Conservation (phyloP, 2,797 vertebrate genomes). For the Pantherophis alleghaniensis region DNA sequence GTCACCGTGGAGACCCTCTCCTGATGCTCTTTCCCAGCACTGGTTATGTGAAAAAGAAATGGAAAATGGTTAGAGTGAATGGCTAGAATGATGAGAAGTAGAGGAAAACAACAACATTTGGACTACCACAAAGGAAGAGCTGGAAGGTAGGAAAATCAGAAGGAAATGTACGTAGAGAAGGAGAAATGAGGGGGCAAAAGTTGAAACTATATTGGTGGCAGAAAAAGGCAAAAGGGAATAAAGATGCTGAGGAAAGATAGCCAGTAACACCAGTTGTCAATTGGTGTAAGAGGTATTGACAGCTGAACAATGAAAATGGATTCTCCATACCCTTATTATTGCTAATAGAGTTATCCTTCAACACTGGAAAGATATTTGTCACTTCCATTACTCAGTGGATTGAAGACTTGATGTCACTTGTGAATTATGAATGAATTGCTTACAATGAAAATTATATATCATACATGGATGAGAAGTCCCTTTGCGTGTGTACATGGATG, state of each 20-base stretch:
- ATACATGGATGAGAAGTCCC: background rate
- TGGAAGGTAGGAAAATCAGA: background rate
- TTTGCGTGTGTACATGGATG: background rate
- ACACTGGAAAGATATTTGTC: background rate
- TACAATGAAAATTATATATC: background rate
- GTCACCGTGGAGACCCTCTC: background rate
- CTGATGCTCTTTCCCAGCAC: background rate
- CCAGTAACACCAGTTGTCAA: background rate
- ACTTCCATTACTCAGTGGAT: background rate
- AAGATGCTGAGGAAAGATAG: background rate
- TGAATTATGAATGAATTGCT: background rate
- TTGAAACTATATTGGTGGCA: background rate
- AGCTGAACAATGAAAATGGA: background rate
- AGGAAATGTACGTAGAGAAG: background rate
- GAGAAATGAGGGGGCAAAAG: background rate
- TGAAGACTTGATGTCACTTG: background rate
- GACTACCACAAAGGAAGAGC: background rate
- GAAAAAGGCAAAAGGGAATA: background rate
- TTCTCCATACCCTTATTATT: background rate
- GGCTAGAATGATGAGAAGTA: background rate
- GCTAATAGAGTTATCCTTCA: background rate
- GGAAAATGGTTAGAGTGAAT: background rate
- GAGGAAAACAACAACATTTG: background rate
- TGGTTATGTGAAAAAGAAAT: background rate
- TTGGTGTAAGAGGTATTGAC: background rate